Percentiles rank a stretch among this genome's conserved stretches.
Evolutionary conservation across 1,140 invertebrate genomes (phyloP).

Genomic region (Ceratosolen solmsi): DNA sequence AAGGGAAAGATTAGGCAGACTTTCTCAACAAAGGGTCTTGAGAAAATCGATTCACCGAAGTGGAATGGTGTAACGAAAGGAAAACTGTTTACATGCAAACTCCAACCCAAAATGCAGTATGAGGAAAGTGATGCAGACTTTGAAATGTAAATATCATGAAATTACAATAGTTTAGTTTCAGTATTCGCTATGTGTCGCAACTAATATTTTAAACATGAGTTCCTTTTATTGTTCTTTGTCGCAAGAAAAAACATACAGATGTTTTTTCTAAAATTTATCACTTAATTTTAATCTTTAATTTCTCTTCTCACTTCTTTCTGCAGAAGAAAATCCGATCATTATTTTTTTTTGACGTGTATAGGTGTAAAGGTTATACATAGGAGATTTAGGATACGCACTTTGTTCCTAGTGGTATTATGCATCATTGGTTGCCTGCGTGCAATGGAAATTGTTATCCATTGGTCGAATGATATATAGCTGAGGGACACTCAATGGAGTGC

Average conservation of each 20-base stretch:
- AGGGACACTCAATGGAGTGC: constrained; percentile 1
- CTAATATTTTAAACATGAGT: no score
- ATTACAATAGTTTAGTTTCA: constrained; percentile 53
- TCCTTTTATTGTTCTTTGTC: not conserved
- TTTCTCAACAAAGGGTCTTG: no score
- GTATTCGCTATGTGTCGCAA: not conserved
- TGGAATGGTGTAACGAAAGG: constrained; percentile 25
- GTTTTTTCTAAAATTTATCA: not conserved
- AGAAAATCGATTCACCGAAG: no score
- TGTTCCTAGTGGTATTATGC: constrained; percentile 22
- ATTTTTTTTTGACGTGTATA: no score
- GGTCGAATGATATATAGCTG: constrained; percentile 22
- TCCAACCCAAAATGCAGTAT: not conserved
- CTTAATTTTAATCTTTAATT: not conserved
- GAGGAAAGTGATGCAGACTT: constrained; percentile 40
- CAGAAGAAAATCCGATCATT: no score
- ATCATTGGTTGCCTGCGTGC: constrained; percentile 12
- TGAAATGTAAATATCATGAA: constrained; percentile 56
- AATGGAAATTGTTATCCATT: constrained; percentile 23
- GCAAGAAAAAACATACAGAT: not conserved
- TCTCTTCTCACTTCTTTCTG: no score
- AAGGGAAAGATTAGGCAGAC: no score
- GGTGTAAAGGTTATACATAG: constrained; percentile 18
- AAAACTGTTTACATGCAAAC: constrained; percentile 37
- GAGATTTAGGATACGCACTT: not conserved